These are phyloP conservation scores for Agrochola lota DNA, from an alignment of 2,888 invertebrate genomes.

Conservation along the genomic window DNA sequence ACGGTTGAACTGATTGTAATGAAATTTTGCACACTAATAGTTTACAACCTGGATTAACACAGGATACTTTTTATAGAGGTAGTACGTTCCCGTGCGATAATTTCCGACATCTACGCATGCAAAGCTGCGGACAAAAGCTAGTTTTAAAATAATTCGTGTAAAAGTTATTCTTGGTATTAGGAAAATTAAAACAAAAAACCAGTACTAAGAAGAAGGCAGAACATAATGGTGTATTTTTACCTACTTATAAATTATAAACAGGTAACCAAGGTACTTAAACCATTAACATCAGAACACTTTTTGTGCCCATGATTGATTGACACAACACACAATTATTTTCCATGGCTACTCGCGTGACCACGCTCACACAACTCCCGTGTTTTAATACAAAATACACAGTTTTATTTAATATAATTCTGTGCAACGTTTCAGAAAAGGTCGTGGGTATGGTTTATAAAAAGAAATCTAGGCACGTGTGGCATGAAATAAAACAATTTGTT, in stretches of 20 bases:
- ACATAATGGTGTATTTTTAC: background rate
- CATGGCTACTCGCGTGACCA: conserved; percentile 61
- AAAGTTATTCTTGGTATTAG: no score
- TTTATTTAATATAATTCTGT: conserved; percentile 57
- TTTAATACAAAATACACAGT: conserved; percentile 52
- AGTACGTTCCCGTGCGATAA: no score
- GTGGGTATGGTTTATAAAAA: conserved; percentile 52
- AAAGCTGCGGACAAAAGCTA: no score
- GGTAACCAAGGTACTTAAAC: conserved; percentile 31
- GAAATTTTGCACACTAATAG: no score
- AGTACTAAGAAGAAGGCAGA: no score
- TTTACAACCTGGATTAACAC: no score
- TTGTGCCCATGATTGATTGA: conserved; percentile 62
- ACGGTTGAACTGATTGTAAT: no score
- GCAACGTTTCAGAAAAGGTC: conserved; percentile 61
- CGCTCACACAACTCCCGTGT: conserved; percentile 42
- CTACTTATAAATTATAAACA: conserved; percentile 14
- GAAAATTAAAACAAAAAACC: no score
- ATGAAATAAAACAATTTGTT: conserved; percentile 76
- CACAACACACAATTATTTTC: conserved; percentile 59
- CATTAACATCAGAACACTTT: conserved; percentile 58
- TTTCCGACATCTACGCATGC: no score
- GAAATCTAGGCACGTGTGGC: conserved; percentile 61
- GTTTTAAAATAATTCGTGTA: no score
- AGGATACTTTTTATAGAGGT: no score